Percentiles rank a stretch among this genome's conserved stretches.
Conservation (phyloP, 2,113 vertebrate species). For the Polyodon spathula region DNA sequence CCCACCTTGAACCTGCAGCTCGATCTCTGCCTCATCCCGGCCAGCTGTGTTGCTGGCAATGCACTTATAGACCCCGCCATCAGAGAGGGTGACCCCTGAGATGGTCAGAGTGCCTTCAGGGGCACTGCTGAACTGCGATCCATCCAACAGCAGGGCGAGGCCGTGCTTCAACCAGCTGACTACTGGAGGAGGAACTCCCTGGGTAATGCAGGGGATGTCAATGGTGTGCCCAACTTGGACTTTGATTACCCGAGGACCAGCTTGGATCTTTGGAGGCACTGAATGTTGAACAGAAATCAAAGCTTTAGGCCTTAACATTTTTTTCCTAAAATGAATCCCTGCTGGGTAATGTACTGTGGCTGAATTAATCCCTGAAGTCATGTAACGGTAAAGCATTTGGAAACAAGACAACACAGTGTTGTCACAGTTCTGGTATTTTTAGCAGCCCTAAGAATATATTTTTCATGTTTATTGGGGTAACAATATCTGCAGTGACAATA, state of each 20-base stretch:
- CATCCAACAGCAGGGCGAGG: constrained; percentile 24
- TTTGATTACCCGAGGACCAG: constrained; percentile 74
- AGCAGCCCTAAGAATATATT: too few species aligned
- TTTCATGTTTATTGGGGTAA: too few species aligned
- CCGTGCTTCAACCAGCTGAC: constrained; percentile 67
- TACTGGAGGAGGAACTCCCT: constrained; percentile 63
- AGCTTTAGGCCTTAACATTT: not conserved
- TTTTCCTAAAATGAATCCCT: not conserved
- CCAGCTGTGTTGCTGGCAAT: constrained; percentile 69
- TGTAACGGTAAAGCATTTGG: too few species aligned
- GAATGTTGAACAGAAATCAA: constrained; percentile 16
- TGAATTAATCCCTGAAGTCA: not conserved
- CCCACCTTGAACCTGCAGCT: constrained; percentile 77
- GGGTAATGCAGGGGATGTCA: constrained; percentile 67
- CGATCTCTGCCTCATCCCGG: constrained; percentile 49
- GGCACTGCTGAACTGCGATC: constrained; percentile 26
- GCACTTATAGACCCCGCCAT: constrained; percentile 72
- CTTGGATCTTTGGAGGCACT: constrained; percentile 83
- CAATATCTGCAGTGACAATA: too few species aligned
- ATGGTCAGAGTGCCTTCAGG: constrained; percentile 60
- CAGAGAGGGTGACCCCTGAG: constrained; percentile 32
- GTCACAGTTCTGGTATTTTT: too few species aligned
- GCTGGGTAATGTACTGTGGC: not conserved
- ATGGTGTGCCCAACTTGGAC: constrained; percentile 59
- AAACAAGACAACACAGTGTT: too few species aligned